A percentile compares a stretch with the other conserved stretches of the same genome.
phyloP scores from a whole-genome alignment of 2,888 invertebrate species.

The Spilosoma lubricipeda region DNA sequence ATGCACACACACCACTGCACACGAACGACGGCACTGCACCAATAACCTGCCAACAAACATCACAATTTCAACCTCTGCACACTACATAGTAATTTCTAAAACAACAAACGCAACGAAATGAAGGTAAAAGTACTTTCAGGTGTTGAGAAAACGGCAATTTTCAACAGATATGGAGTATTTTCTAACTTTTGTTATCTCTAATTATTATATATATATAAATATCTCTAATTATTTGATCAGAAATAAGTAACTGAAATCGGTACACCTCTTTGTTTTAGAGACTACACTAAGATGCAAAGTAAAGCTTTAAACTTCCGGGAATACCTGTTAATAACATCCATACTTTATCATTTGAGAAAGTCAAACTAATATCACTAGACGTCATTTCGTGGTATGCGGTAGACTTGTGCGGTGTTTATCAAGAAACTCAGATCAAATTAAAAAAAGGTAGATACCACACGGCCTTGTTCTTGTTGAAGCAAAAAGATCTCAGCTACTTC shows the following conservation, averaged over 20 bases:
- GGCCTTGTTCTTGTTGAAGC: no score
- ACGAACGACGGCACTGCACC: conserved; percentile 64
- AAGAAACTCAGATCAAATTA: no score
- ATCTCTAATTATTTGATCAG: no score
- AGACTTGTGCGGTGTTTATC: background rate
- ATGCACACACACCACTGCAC: conserved; percentile 67
- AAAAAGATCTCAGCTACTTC: no score
- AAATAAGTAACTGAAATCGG: background rate
- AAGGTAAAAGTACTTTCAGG: background rate
- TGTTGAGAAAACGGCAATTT: background rate
- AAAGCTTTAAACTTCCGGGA: background rate
- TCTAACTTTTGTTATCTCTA: no score
- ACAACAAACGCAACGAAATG: background rate
- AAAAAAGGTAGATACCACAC: no score
- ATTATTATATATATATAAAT: no score
- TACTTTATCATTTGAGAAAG: background rate
- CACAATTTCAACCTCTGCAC: conserved; percentile 8
- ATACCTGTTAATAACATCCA: background rate
- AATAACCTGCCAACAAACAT: conserved; percentile 60
- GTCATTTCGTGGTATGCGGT: background rate
- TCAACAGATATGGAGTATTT: background rate
- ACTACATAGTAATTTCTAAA: background rate
- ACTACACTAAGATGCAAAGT: background rate
- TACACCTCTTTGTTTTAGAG: background rate
- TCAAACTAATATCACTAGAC: background rate